Base-by-base conservation (phyloP, 2,797 vertebrate genomes). In the Sebastiscus albofasciatus region DNA sequence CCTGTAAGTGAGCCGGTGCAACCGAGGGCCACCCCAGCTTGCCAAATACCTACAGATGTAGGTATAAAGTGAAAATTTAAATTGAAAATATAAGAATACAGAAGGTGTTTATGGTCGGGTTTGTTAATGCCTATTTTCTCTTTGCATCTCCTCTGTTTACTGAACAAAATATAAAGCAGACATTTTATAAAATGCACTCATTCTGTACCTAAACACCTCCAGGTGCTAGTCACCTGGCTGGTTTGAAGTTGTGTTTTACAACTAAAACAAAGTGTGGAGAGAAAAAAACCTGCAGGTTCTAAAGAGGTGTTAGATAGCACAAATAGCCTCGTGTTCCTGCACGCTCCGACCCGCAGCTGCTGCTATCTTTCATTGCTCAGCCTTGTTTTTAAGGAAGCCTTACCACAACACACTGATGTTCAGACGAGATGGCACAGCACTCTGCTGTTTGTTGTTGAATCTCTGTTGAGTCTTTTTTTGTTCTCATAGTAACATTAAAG, bases 331-430 rank as follows among this genome's bases (percentile, higher is more conserved):
- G 11, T 83, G 85, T 89, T 80, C 60, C 61, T 76, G 77, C 92
- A 86, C 11, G 90, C 90, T 90, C 26, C 31, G 26, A 66, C 91
- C 74, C 24, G 60, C 84, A 79, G 80, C 84, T 24, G 72, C 76
- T 69, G 36, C 69, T 74, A 75, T 80, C 71, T 78, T 52, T 67
- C 42, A 24, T 72, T 56, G 78, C 81, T 80, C 67, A 59, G 71
- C 86, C 80, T 90, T 86, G 84, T 88, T 88, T 87, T 88, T 79
- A 73, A 69, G 68, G 68, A 67, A 29, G 67, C 82, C 61, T 77
- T 29, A 72, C 68, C 79, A 84, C 86, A 85, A 83, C 82, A 81
- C 56, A 46, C 69, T 55, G 77, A 87, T 75, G 67, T 3, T 9
- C 67, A 80, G 80, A 86, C 71, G 18, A 82, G 84, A 84, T 88